phyloP scores from a whole-genome alignment of 1,140 invertebrate genomes.

The Caenorhabditis inopinata region DNA sequence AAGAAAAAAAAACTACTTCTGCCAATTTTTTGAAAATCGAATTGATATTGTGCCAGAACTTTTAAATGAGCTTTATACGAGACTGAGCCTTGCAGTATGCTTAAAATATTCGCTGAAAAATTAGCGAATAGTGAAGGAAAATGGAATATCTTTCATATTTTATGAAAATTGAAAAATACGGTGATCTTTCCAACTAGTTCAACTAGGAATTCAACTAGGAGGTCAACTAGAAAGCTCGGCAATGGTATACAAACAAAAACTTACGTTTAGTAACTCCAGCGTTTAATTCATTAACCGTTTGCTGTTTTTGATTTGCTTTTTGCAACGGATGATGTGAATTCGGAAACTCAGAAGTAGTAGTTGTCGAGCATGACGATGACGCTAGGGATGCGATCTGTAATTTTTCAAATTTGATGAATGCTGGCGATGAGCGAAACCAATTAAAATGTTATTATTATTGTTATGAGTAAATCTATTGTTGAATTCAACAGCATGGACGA shows the following conservation, averaged over 20 bases:
- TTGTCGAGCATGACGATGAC: slow-evolving; percentile 18
- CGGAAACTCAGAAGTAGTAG: slow-evolving; percentile 6
- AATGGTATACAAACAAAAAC: background rate
- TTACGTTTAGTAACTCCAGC: slow-evolving; percentile 2
- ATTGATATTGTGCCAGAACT: too few species aligned
- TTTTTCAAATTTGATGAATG: background rate
- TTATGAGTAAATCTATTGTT: background rate
- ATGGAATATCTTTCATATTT: too few species aligned
- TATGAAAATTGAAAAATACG: too few species aligned
- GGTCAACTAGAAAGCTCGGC: too few species aligned
- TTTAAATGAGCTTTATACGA: too few species aligned
- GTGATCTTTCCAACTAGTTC: too few species aligned
- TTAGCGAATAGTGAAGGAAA: too few species aligned
- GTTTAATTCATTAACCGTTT: slow-evolving; percentile 23
- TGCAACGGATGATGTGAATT: background rate
- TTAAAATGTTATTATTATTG: background rate
- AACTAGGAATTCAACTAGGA: too few species aligned
- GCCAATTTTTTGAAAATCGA: too few species aligned
- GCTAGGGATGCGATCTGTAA: slow-evolving; percentile 22
- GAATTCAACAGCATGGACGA: background rate
- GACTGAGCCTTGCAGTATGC: too few species aligned
- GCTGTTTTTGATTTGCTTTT: background rate
- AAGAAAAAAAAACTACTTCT: too few species aligned
- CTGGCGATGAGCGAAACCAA: background rate
- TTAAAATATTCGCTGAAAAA: too few species aligned